These are phyloP conservation scores for Scolopax mira DNA, from an alignment of 2,113 vertebrate species.

Conservation along the genomic window DNA sequence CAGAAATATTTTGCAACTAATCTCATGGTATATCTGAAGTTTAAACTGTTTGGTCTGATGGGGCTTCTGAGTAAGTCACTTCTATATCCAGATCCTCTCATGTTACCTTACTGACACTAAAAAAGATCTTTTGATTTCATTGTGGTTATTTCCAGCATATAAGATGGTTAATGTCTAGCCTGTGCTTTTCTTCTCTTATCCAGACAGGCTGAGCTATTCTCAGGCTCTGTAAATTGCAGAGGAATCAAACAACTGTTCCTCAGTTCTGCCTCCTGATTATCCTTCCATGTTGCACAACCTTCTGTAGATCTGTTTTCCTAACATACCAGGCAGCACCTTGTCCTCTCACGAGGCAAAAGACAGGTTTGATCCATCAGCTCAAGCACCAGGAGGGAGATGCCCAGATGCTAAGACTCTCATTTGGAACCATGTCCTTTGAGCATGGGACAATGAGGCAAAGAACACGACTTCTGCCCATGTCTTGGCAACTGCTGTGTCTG, in stretches of 20 bases:
- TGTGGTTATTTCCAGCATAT: background rate
- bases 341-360: background rate
- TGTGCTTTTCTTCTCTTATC: background rate
- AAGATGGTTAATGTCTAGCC: background rate
- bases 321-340: background rate
- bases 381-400: background rate
- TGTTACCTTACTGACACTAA: background rate
- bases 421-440: background rate
- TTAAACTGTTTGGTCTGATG: conserved; percentile 21
- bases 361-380: background rate
- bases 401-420: background rate
- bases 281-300: background rate
- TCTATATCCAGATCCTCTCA: background rate
- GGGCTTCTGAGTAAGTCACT: background rate
- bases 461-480: background rate
- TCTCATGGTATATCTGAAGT: conserved; percentile 11
- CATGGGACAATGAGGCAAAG: background rate
- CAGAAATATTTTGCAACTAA: conserved; percentile 3
- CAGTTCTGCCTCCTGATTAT: background rate
- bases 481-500: background rate
- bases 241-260: background rate
- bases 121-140: background rate
- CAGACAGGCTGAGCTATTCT: background rate
- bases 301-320: background rate
- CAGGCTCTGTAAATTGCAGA: background rate